Conservation (phyloP, 2,888 invertebrate species). For the Carpatolechia fugitivella region DNA sequence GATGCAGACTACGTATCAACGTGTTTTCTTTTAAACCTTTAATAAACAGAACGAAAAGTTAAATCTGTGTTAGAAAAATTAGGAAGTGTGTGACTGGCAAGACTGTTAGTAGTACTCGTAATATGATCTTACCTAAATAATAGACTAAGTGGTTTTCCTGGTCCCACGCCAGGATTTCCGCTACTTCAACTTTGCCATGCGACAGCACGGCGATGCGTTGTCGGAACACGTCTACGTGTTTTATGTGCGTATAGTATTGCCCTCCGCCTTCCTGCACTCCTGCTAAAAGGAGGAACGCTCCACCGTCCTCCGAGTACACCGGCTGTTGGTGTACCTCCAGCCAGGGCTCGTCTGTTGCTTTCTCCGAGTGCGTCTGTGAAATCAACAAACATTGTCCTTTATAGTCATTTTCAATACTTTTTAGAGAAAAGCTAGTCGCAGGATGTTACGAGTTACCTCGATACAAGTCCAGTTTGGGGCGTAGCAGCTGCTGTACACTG, state of each 20-base stretch:
- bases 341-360: conserved; percentile 92
- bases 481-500: conserved; percentile 91
- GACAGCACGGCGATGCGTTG: conserved; percentile 91
- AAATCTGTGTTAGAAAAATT: conserved; percentile 1
- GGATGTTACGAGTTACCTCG: conserved; percentile 81
- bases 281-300: conserved; percentile 89
- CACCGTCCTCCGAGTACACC: conserved; percentile 90
- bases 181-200: conserved; percentile 91
- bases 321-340: conserved; percentile 91
- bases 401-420: no score
- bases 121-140: conserved; percentile 73
- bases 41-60: conserved; percentile 38
- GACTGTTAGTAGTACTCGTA: not conserved
- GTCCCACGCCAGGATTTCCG: conserved; percentile 91
- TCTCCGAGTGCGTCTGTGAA: conserved; percentile 87
- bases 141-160: conserved; percentile 89
- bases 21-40: conserved; percentile 64
- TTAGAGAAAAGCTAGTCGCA: no score
- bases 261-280: conserved; percentile 91
- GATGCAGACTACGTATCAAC: conserved; percentile 60
- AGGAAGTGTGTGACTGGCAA: not conserved
- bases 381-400: not conserved
- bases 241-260: conserved; percentile 93
- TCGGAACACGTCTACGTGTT: conserved; percentile 89
- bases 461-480: conserved; percentile 91